These are phyloP conservation scores for Lepisosteus oculatus DNA, from an alignment of 2,113 vertebrate species.

Conservation along the genomic window DNA sequence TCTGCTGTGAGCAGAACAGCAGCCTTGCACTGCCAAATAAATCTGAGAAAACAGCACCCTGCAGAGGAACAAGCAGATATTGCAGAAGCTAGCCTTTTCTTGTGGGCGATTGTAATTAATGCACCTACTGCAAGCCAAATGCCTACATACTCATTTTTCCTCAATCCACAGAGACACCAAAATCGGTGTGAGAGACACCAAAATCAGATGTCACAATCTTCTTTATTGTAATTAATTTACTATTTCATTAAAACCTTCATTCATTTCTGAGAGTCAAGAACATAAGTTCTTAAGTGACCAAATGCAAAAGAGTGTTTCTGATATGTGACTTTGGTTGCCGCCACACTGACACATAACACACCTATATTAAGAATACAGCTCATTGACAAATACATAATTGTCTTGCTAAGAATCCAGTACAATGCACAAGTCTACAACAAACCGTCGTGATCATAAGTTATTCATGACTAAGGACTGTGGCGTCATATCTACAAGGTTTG, in stretches of 20 bases:
- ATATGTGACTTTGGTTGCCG: no score
- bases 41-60: conserved; percentile 66
- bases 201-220: no score
- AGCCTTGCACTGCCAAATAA: conserved; percentile 32
- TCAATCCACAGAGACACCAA: no score
- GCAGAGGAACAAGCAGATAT: conserved; percentile 44
- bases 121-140: conserved; percentile 18
- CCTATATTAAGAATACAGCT: no score
- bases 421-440: neutral
- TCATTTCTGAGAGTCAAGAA: no score
- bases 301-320: no score
- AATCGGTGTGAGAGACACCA: no score
- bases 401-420: neutral
- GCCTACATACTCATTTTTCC: conserved; percentile 18
- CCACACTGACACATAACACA: no score
- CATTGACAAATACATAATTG: neutral
- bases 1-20: conserved; percentile 7
- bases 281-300: no score
- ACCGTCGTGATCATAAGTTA: neutral
- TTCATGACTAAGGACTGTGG: neutral
- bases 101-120: conserved; percentile 10
- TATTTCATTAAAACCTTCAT: no score
- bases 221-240: no score
- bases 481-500: neutral
- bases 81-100: neutral